Evolutionary conservation across 2,113 vertebrate species (phyloP), one percentile per base, ranked within the genome.

Genomic region (Ondatra zibethicus): DNA sequence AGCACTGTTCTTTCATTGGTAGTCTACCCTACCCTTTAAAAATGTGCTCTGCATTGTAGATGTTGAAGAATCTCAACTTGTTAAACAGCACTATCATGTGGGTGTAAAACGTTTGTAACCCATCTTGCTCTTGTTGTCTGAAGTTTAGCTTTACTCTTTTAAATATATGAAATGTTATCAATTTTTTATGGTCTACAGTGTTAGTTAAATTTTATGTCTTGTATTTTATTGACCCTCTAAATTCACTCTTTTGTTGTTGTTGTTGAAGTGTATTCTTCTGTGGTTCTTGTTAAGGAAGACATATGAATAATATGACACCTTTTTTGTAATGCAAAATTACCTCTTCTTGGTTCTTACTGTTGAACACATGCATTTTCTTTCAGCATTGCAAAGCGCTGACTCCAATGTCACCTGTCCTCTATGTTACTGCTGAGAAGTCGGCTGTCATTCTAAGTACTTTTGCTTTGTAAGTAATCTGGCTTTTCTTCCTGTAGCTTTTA

Each of bases 401-500:
- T 86, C 90, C 78, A 87, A 58, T 66, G 63, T 61, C 33, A 39
- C 3, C 31, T 95, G 27, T 55, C 19, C 2, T 87, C 36, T 90
- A 8, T 76, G 25, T 63, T 75, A 31, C 23, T 94, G 31, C 23
- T 72, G n/a, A 70, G 68, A 77, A 84, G 75, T 92, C 45, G 50
- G 55, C 29, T 47, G 55, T 95, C 47, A 72, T 68, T 93, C 31
- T 50, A 82, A 93, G 19, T 61, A 50, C 14, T 31, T 21, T 36
- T 87, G 5, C 13, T 88, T 89, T 77, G 13, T 77, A 39, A 66
- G 23, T 47, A 63, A 21, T 68, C 27, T 92, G 55, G 5, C 25
- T 96, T 96, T 91, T 85, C 17, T 91, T 55, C 66, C 8, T 92
- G 36, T 93, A 42, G 63, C 33, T 89, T 14, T 91, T 68, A 80